Percentiles rank a stretch among this genome's conserved stretches.
Evolutionary conservation across 1,140 invertebrate genomes (phyloP).

Genomic region (Zeugodacus cucurbitae): DNA sequence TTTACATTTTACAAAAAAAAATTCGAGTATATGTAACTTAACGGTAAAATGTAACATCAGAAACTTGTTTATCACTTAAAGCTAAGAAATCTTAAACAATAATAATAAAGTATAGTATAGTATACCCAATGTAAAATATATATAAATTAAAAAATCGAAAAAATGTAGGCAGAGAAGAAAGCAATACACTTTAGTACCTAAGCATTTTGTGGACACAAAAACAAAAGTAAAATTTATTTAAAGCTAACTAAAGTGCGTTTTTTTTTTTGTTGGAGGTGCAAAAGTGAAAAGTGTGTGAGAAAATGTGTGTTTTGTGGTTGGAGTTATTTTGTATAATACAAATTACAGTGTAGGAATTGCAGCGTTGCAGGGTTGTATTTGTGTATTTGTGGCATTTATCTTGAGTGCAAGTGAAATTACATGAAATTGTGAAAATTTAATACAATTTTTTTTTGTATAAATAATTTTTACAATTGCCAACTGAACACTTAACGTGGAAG

Average conservation of each 20-base stretch:
- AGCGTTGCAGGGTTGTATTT: not conserved
- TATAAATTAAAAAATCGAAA: slow-evolving; percentile 8
- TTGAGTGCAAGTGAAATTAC: not conserved
- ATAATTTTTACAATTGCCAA: not conserved
- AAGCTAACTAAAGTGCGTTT: slow-evolving; percentile 26
- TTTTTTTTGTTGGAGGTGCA: no score
- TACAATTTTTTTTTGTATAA: not conserved
- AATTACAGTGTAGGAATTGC: not conserved
- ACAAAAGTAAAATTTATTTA: not conserved
- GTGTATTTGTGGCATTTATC: not conserved
- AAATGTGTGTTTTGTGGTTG: not conserved
- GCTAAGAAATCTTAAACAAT: not conserved
- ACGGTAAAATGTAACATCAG: slow-evolving; percentile 1
- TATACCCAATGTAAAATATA: not conserved
- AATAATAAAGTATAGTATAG: not conserved
- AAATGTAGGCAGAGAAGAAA: not conserved
- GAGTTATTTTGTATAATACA: slow-evolving; percentile 17
- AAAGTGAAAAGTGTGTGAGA: not conserved
- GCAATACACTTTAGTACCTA: not conserved
- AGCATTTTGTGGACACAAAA: not conserved
- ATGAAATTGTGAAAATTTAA: not conserved
- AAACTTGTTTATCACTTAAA: slow-evolving; percentile 6
- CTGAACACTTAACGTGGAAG: not conserved
- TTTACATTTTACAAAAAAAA: not conserved
- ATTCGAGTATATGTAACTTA: not conserved